phyloP scores from a whole-genome alignment of 2,797 vertebrate species.

The Okamejei kenojei region DNA sequence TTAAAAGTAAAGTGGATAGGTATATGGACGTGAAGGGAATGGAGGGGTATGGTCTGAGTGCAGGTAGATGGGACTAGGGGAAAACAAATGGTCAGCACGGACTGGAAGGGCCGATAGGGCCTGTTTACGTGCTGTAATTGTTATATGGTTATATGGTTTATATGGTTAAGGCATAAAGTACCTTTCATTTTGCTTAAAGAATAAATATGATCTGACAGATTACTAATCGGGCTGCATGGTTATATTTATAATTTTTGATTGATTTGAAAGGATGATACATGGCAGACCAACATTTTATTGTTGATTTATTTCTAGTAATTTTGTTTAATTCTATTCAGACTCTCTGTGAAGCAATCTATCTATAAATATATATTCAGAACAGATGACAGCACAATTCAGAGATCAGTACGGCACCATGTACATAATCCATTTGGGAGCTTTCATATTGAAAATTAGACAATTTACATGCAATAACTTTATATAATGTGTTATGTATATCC shows the following conservation, averaged over 20 bases:
- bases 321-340: not conserved
- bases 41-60: no score
- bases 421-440: constrained; percentile 17
- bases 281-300: not conserved
- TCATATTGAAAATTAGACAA: constrained; percentile 11
- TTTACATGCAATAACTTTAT: constrained; percentile 26
- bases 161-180: no score
- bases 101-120: no score
- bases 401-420: not conserved
- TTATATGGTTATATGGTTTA: no score
- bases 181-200: no score
- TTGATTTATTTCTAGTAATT: not conserved
- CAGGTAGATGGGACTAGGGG: no score
- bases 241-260: not conserved
- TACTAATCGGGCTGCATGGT: not conserved
- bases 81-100: no score
- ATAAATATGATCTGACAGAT: not conserved
- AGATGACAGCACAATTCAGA: not conserved
- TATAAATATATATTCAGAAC: constrained; percentile 25
- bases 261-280: not conserved
- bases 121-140: no score
- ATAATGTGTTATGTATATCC: constrained; percentile 22
- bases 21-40: no score
- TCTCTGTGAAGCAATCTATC: not conserved
- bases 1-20: no score